These are phyloP conservation scores for Armadillidium nasatum DNA, from an alignment of 1,140 invertebrate species.

Conservation along the genomic window DNA sequence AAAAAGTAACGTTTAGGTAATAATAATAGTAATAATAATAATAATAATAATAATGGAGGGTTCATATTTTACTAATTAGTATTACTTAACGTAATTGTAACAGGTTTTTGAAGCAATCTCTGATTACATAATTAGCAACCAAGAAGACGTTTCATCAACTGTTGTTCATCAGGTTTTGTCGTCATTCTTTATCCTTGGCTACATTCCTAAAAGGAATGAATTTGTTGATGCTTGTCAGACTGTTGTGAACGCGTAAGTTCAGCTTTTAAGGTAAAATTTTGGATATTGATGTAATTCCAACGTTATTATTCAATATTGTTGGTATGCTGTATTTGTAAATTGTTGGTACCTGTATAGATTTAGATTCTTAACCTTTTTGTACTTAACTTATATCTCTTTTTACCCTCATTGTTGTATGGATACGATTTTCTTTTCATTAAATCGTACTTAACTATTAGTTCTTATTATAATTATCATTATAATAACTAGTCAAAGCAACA, in stretches of 20 bases:
- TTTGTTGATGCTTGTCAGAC: constrained; percentile 23
- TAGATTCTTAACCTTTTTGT: too few species aligned
- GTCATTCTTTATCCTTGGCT: constrained; percentile 27
- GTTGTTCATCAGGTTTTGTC: constrained; percentile 15
- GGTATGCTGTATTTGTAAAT: too few species aligned
- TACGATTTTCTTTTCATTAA: neutral
- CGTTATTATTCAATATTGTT: too few species aligned
- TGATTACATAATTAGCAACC: constrained; percentile 24
- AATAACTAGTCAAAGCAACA: too few species aligned
- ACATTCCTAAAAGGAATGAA: constrained; percentile 9
- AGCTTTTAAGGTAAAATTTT: neutral
- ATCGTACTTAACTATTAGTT: neutral
- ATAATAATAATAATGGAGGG: too few species aligned
- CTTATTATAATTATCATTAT: too few species aligned
- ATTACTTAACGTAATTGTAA: neutral
- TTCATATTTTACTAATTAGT: neutral
- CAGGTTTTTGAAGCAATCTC: constrained; percentile 28
- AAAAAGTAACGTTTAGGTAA: too few species aligned
- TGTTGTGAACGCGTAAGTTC: constrained; percentile 1
- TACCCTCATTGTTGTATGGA: too few species aligned
- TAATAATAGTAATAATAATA: too few species aligned
- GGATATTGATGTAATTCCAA: too few species aligned
- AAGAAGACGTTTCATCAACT: constrained; percentile 20
- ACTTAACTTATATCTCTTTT: too few species aligned
- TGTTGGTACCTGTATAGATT: too few species aligned